Conservation (phyloP, 2,113 vertebrate species). For the Tor tambroides region DNA sequence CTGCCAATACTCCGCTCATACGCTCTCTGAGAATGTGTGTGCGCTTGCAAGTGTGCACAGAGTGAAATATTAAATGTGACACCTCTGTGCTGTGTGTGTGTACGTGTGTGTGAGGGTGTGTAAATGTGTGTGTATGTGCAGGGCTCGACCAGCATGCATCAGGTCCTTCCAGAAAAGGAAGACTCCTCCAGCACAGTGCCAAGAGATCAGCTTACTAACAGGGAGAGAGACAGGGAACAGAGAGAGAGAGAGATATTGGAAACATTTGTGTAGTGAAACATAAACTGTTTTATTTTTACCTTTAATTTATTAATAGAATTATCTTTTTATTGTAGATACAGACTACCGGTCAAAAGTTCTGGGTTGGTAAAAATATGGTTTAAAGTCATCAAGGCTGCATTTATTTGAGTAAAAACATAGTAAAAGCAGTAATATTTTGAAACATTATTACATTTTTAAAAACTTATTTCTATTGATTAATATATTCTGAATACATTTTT, state of each 20-base stretch:
- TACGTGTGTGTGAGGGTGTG: background rate
- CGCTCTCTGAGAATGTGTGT: conserved; percentile 45
- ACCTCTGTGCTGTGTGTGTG: conserved; percentile 62
- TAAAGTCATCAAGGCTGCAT: background rate
- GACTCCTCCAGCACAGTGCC: conserved; percentile 76
- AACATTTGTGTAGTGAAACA: conserved; percentile 37
- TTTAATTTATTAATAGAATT: background rate
- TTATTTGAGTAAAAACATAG: background rate
- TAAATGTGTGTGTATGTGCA: conserved; percentile 21
- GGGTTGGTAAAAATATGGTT: background rate
- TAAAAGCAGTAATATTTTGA: background rate
- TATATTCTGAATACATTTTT: background rate
- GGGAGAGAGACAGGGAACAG: background rate
- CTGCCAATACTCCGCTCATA: conserved; percentile 52
- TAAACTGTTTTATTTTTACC: background rate
- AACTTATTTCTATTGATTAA: background rate
- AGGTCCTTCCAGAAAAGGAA: conserved; percentile 87
- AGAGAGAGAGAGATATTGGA: conserved; percentile 25
- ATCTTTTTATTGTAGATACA: background rate
- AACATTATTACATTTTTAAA: too few species aligned
- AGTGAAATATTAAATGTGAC: conserved; percentile 67
- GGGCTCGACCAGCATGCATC: conserved; percentile 73
- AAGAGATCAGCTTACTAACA: conserved; percentile 81
- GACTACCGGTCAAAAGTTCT: background rate
- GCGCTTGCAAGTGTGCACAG: conserved; percentile 37